phyloP scores from a whole-genome alignment of 2,888 invertebrate genomes.

The Odontomyia ornata region DNA sequence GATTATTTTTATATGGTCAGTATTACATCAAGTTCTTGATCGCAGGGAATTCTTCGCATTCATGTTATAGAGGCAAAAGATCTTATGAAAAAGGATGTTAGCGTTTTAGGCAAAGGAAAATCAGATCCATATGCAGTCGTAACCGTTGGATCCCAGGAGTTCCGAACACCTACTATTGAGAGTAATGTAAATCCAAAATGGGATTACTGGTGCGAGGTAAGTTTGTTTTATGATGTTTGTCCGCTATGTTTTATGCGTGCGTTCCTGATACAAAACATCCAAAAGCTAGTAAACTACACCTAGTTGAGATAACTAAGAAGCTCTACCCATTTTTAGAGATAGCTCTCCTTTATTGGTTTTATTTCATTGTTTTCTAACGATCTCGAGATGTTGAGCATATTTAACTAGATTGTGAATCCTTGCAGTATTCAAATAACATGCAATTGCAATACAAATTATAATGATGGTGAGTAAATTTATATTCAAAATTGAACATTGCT shows the following conservation, averaged over 20 bases:
- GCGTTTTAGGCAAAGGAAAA: slow-evolving; percentile 92
- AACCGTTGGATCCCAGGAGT: slow-evolving; percentile 92
- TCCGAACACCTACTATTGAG: slow-evolving; percentile 92
- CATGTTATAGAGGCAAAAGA: slow-evolving; percentile 95
- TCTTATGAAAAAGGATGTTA: slow-evolving; percentile 95
- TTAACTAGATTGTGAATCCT: too few relatives aligned
- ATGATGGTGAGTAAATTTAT: too few relatives aligned
- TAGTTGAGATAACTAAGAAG: too few relatives aligned
- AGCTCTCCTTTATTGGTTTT: too few relatives aligned
- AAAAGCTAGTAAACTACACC: too few relatives aligned
- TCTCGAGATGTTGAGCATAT: too few relatives aligned
- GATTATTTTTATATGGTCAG: neutral
- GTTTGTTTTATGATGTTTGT: slow-evolving; percentile 51
- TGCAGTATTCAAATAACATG: too few relatives aligned
- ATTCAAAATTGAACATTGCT: too few relatives aligned
- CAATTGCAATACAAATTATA: too few relatives aligned
- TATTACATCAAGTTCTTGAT: slow-evolving; percentile 26
- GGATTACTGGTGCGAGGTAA: slow-evolving; percentile 98
- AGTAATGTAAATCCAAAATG: slow-evolving; percentile 95
- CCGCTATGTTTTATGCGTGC: slow-evolving; percentile 50
- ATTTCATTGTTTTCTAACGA: too few relatives aligned
- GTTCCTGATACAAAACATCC: too few relatives aligned
- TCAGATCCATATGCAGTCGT: slow-evolving; percentile 96
- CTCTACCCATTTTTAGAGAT: too few relatives aligned
- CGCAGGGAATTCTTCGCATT: slow-evolving; percentile 90